Percentiles rank a stretch among this genome's conserved stretches.
Evolutionary conservation across 64 coral and sea anemone genomes (phyloP).

Genomic region (Hydrozoanthus tunicans): DNA sequence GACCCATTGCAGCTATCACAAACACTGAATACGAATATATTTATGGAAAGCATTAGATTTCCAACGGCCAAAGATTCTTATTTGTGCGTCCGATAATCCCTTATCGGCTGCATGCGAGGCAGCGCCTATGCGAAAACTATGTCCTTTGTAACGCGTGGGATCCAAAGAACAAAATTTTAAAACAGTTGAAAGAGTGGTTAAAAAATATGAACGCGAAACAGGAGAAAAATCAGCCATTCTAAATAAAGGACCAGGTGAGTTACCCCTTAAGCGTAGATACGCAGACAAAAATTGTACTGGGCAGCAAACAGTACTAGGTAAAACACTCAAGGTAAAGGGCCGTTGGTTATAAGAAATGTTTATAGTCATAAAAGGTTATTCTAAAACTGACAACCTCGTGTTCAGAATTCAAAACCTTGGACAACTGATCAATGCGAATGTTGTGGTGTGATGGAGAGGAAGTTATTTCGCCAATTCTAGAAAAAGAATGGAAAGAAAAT

Average conservation of each 20-base stretch:
- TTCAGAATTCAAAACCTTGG: conserved; percentile 1
- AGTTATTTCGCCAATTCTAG: conserved; percentile 10
- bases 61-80: conserved; percentile 6
- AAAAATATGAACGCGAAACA: conserved; percentile 1
- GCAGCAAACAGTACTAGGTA: conserved; percentile 33
- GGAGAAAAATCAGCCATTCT: conserved; percentile 29
- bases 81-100: conserved; percentile 67
- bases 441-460: not conserved
- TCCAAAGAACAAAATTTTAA: conserved; percentile 58
- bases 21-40: conserved; percentile 29
- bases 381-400: not conserved
- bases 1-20: not conserved
- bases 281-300: conserved; percentile 27
- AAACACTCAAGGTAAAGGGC: conserved; percentile 19
- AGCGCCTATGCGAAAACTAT: conserved; percentile 66
- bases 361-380: conserved; percentile 37
- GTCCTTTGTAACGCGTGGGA: conserved; percentile 42
- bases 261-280: conserved; percentile 19
- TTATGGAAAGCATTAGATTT: conserved; percentile 33
- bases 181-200: conserved; percentile 1
- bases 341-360: conserved; percentile 27
- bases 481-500: conserved; percentile 3
- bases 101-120: conserved; percentile 47
- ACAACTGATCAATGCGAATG: conserved; percentile 7
- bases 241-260: conserved; percentile 30